A percentile compares a stretch with the other conserved stretches of the same genome.
Conservation (phyloP, 1,140 invertebrate species). For the Palaemon carinicauda region DNA sequence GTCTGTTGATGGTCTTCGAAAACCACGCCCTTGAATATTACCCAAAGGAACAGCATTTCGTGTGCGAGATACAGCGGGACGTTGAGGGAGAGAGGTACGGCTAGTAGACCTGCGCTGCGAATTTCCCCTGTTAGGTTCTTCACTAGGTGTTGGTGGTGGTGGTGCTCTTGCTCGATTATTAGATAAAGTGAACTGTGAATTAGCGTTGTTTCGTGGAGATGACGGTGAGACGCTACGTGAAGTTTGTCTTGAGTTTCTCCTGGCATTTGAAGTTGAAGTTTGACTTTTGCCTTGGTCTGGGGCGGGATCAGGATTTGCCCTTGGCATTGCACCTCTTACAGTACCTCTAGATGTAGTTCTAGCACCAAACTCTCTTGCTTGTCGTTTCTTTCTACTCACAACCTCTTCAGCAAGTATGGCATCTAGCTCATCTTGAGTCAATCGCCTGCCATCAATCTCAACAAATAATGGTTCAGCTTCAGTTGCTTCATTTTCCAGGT, state of each 20-base stretch:
- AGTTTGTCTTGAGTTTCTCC: too few relatives aligned
- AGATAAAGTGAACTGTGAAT: too few relatives aligned
- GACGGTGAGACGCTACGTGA: too few relatives aligned
- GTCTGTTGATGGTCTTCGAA: conserved; percentile 47
- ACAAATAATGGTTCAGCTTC: conserved; percentile 34
- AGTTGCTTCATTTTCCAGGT: conserved; percentile 46
- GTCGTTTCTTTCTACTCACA: conserved; percentile 37
- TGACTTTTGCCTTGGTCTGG: not conserved
- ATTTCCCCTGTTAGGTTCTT: not conserved
- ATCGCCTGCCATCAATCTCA: conserved; percentile 17
- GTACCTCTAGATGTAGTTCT: conserved; percentile 40
- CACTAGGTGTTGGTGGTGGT: not conserved
- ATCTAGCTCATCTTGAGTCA: conserved; percentile 18
- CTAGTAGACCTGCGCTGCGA: conserved; percentile 7
- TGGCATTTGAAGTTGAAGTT: not conserved
- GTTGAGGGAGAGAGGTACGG: conserved; percentile 38
- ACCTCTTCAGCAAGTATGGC: conserved; percentile 10
- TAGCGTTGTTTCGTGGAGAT: too few relatives aligned
- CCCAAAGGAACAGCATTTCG: conserved; percentile 41
- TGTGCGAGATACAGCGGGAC: conserved; percentile 12
- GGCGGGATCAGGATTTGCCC: not conserved
- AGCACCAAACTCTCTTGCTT: conserved; percentile 38
- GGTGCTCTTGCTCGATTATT: not conserved
- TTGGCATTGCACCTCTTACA: not conserved
- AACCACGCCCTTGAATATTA: conserved; percentile 47